Base-by-base conservation (phyloP, 2,888 invertebrate species). In the Synanthedon andrenaeformis region DNA sequence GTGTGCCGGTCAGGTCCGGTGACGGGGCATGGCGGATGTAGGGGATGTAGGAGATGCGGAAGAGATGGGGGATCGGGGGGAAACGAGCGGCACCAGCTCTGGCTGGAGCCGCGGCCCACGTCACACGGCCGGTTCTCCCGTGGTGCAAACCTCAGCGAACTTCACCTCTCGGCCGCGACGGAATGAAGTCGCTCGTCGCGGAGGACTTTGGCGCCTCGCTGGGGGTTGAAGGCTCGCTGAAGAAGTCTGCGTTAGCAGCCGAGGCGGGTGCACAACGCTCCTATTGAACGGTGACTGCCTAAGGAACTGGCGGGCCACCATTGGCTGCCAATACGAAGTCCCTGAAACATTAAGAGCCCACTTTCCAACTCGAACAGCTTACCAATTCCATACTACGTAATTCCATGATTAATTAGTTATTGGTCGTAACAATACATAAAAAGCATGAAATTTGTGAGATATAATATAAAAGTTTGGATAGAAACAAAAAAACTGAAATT, bases 271-370 rank as follows among this genome's bases (percentile, higher is more conserved):
- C 51, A 66, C 61, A 56, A 65, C 62, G 56, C 66, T 61, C 23
- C 79, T 79, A 6, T 76, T 73, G 79, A 93, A 93, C 53, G 93
- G 93, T 51, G 92, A 93, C 58, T 89, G 89, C 19, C 89, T 88
- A 14, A 92, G 90, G 71, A 93, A 93, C 76, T 93, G 93, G 56
- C 91, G 92, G 35, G 93, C 93, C 51, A 92, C 91, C 57, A 93
- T 75, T 5, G 93, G 93, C 55, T 91, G 89, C 92, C 92, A 93
- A 65, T 90, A 88, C 52, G 90, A 90, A 55, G 66, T 74, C 41
- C 75, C 84, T 82, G 74, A 11, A 61, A 62, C 51, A 41, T 17
- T 50, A 35, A 35, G 10, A 23, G 23, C 23, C 5, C 23, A 23
- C 23, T 23, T 23, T 23, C 4, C 4, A 23, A 23, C 23, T 23